Evolutionary conservation across 2,113 vertebrate species (phyloP).

Genomic region (Seriola rivoliana): DNA sequence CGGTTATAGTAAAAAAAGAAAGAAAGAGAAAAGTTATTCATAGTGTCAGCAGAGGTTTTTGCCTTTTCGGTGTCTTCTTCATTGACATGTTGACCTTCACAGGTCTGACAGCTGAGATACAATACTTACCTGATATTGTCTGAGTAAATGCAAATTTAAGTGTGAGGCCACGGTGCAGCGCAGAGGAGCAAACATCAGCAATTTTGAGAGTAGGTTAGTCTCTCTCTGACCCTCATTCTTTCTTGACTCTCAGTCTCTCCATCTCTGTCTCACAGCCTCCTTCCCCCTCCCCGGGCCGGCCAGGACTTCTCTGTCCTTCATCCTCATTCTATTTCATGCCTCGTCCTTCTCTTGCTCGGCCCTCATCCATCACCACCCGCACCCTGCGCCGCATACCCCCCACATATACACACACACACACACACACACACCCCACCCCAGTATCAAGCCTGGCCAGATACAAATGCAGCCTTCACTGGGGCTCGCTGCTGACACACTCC

Average conservation of each 20-base stretch:
- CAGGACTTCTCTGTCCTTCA: conserved; percentile 80
- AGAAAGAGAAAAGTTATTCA: background rate
- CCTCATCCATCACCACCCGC: conserved; percentile 80
- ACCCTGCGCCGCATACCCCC: conserved; percentile 14
- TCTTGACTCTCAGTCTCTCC: conserved; percentile 74
- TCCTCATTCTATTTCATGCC: conserved; percentile 84
- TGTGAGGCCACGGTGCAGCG: conserved; percentile 44
- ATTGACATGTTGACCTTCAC: conserved; percentile 46
- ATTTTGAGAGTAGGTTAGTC: conserved; percentile 76
- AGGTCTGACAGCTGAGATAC: conserved; percentile 38
- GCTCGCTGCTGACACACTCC: conserved; percentile 63
- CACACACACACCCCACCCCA: conserved; percentile 2
- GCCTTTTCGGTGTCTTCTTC: conserved; percentile 14
- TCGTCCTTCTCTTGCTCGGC: conserved; percentile 75
- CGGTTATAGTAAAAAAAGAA: background rate
- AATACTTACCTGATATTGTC: conserved; percentile 61
- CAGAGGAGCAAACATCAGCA: conserved; percentile 76
- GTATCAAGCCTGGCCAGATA: conserved; percentile 53
- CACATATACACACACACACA: background rate
- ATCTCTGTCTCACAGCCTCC: conserved; percentile 77
- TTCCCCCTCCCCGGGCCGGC: conserved; percentile 51
- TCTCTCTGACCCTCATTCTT: conserved; percentile 80
- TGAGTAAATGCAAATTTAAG: conserved; percentile 73
- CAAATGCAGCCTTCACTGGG: conserved; percentile 61
- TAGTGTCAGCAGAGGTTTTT: conserved; percentile 5